Conservation (phyloP, 2,888 invertebrate species). For the Oxystoma pomonae region DNA sequence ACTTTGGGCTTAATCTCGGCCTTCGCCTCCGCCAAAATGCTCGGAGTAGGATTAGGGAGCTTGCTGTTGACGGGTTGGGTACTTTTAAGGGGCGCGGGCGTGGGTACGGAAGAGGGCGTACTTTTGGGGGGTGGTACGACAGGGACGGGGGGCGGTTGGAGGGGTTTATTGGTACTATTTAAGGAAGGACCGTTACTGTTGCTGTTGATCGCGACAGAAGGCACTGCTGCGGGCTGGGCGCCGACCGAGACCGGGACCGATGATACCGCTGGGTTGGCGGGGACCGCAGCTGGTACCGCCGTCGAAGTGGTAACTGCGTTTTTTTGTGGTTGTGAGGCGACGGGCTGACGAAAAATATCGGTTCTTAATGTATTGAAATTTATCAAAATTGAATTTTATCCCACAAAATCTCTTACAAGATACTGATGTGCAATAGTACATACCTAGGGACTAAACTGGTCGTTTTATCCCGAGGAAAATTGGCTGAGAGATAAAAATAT, state of each 20-base stretch:
- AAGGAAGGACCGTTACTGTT: neutral
- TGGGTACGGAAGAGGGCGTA: constrained; percentile 14
- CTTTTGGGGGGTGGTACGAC: constrained; percentile 6
- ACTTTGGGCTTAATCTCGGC: constrained; percentile 1
- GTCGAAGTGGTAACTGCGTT: constrained; percentile 25
- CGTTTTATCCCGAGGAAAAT: too few relatives aligned
- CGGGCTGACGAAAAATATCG: too few relatives aligned
- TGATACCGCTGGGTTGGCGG: constrained; percentile 23
- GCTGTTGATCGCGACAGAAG: neutral
- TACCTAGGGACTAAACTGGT: too few relatives aligned
- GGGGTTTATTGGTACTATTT: neutral
- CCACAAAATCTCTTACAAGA: too few relatives aligned
- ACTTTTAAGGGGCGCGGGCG: constrained; percentile 21
- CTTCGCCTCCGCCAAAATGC: constrained; percentile 30
- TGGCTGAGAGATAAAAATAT: too few relatives aligned
- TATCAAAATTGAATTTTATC: too few relatives aligned
- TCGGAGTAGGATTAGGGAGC: constrained; percentile 32
- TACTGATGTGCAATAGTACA: too few relatives aligned
- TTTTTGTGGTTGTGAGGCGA: constrained; percentile 31
- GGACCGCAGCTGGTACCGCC: constrained; percentile 23
- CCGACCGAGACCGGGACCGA: constrained; percentile 15
- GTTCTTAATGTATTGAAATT: constrained; percentile 44
- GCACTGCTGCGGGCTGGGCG: constrained; percentile 10
- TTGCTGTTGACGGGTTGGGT: constrained; percentile 34
- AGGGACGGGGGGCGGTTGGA: neutral